Evolutionary conservation across 2,888 invertebrate species (phyloP).

Genomic region (Morinoia aosen): DNA sequence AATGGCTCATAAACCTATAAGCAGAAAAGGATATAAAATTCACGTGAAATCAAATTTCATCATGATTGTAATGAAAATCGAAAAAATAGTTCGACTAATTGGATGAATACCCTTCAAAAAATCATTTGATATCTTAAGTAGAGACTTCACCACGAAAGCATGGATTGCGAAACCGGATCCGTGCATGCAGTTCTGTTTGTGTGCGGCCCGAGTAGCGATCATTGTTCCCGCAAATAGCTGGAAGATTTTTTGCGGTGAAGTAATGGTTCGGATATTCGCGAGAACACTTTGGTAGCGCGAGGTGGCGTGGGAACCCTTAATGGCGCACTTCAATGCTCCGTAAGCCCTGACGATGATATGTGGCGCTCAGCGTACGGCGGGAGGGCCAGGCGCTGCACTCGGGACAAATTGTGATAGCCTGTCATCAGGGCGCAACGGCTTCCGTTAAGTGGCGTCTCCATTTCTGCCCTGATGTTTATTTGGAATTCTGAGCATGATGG

Average conservation of each 20-base stretch:
- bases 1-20: too few species aligned
- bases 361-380: neutral
- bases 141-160: neutral
- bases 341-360: constrained; percentile 7
- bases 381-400: neutral
- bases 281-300: neutral
- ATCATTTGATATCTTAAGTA: neutral
- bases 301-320: constrained; percentile 7
- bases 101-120: neutral
- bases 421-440: neutral
- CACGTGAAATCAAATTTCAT: too few species aligned
- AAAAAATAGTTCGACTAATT: neutral
- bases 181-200: neutral
- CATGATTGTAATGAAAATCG: neutral
- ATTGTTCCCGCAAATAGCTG: neutral
- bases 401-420: neutral
- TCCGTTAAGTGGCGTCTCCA: neutral
- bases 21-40: too few species aligned
- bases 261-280: constrained; percentile 8
- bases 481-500: neutral
- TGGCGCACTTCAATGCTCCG: neutral
- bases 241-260: neutral
- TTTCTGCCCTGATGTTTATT: neutral
- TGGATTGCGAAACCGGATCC: neutral
- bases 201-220: neutral